Conservation (phyloP, 2,888 invertebrate genomes). For the Ochlodes sylvanus region DNA sequence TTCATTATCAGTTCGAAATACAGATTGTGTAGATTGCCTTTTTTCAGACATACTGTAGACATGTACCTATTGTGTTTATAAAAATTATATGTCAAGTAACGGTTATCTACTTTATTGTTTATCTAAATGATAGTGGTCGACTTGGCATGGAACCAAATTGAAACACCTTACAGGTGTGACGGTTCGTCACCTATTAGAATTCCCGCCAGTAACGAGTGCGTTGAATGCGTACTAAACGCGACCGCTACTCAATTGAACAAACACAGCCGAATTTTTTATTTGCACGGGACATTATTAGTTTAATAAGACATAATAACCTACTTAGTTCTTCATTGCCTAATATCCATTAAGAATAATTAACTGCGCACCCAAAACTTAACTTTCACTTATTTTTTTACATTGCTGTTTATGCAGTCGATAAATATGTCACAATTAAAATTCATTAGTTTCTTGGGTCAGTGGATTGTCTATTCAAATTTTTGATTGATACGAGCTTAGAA, state of each 20-base stretch:
- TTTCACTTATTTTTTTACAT: background rate
- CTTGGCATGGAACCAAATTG: slow-evolving; percentile 63
- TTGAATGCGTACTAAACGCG: slow-evolving; percentile 49
- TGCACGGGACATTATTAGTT: slow-evolving; percentile 38
- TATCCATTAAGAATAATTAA: slow-evolving; percentile 17
- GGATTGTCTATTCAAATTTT: background rate
- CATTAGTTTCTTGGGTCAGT: background rate
- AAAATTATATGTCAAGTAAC: slow-evolving; percentile 63
- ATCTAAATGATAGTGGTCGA: slow-evolving; percentile 64
- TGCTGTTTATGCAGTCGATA: background rate
- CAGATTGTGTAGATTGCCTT: slow-evolving; percentile 14
- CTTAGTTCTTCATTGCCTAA: slow-evolving; percentile 26
- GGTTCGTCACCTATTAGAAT: slow-evolving; percentile 52
- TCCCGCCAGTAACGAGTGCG: slow-evolving; percentile 46
- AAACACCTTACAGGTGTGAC: slow-evolving; percentile 70
- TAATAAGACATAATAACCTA: slow-evolving; percentile 32
- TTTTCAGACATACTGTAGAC: slow-evolving; percentile 31
- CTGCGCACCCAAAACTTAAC: slow-evolving; percentile 5
- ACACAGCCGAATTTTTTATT: slow-evolving; percentile 54
- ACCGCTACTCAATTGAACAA: slow-evolving; percentile 63
- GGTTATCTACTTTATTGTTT: slow-evolving; percentile 65
- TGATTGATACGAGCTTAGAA: background rate
- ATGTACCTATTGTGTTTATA: slow-evolving; percentile 53
- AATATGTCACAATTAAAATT: background rate
- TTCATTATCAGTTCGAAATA: slow-evolving; percentile 23